Evolutionary conservation across 2,797 vertebrate species (phyloP), one percentile per base, ranked within the genome.

Genomic region (Oryzias sinensis): DNA sequence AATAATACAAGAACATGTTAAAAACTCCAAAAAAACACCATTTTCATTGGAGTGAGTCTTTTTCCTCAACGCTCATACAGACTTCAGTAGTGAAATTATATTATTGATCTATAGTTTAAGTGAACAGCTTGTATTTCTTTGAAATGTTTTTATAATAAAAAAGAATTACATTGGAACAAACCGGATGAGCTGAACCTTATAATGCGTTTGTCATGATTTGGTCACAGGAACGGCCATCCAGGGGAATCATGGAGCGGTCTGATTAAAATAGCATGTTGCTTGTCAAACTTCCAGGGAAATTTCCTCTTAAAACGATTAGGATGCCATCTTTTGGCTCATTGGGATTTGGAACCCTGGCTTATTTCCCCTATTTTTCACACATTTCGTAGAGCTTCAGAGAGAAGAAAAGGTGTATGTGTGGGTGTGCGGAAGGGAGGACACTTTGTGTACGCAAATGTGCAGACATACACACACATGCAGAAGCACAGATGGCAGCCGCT

Each of bases 401-500:
- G 54, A 79, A 72, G 61, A 70, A 69, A 53, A 71, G 69, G 66
- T 46, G 71, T 56, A 37, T 25, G 59, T 49, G 20, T 22, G 33
- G 33, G 33, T 37, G 33, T 37, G 33, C 11, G 33, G 9, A 37
- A 11, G 33, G 33, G 11, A 37, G 33, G 33, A 11, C 33, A 37
- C 33, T 37, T 37, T 11, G 67, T 59, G 65, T 60, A 13, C 68
- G 46, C 59, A 55, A 50, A 67, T 72, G 71, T 74, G 70, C 63
- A 56, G 61, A 75, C 63, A 20, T 42, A 70, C 65, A 59, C 58
- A 54, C 74, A 49, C 62, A 1, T 29, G 27, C 74, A 79, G 83
- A 65, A 65, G 88, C 85, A 74, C 90, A 91, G 90, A 91, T 90
- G 89, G 89, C 91, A 90, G 89, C 89, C 90, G 88, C 86, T 88